Conservation (phyloP, 2,797 vertebrate genomes). For the Vireo griseus region DNA sequence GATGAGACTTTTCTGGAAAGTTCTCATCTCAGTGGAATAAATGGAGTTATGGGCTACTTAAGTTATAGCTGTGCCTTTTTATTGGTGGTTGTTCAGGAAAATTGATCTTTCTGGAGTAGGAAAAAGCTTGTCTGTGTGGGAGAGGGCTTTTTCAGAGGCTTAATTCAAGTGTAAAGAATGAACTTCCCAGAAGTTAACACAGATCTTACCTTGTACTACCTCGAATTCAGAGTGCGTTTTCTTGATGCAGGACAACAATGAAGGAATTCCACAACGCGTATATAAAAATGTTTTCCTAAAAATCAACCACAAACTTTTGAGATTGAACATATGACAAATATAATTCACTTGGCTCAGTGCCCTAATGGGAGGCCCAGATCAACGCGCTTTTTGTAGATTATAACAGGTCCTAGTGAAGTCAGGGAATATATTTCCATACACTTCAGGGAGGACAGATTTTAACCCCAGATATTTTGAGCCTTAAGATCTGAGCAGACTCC, state of each 20-base stretch:
- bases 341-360: not conserved
- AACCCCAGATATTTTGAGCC: not conserved
- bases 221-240: not conserved
- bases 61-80: not conserved
- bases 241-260: not conserved
- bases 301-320: not conserved
- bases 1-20: not conserved
- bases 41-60: not conserved
- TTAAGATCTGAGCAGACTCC: not conserved
- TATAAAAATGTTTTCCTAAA: not conserved
- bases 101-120: not conserved
- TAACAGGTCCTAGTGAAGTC: not conserved
- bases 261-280: not conserved
- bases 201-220: not conserved
- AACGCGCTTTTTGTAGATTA: not conserved
- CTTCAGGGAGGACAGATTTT: not conserved
- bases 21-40: not conserved
- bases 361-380: not conserved
- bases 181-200: not conserved
- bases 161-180: not conserved
- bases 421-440: not conserved
- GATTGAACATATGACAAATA: not conserved
- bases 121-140: not conserved
- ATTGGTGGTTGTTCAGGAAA: not conserved
- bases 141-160: not conserved